Conservation (phyloP, 2,888 invertebrate species). For the Nomada fucata region DNA sequence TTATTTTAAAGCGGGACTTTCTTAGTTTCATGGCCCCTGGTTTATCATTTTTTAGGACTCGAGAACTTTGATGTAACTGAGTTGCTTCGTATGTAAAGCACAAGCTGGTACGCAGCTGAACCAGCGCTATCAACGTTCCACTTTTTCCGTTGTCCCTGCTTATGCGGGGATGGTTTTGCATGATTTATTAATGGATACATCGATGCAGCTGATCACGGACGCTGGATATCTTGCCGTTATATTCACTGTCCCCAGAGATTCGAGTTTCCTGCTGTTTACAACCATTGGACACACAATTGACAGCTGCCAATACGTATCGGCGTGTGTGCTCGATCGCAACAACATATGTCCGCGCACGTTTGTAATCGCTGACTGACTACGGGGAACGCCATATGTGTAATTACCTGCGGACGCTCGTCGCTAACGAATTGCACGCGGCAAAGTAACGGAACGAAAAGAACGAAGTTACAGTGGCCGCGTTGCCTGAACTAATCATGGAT, state of each 20-base stretch:
- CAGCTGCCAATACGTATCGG: constrained; percentile 32
- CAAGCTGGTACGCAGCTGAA: neutral
- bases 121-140: neutral
- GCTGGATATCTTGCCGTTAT: constrained; percentile 22
- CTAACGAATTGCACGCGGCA: neutral
- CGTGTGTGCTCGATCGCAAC: constrained; percentile 11
- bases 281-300: constrained; percentile 43
- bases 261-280: constrained; percentile 34
- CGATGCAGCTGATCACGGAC: neutral
- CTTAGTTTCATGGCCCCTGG: too few species aligned
- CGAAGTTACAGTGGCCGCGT: neutral
- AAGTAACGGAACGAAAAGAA: neutral
- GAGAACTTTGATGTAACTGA: too few species aligned
- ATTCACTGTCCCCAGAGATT: constrained; percentile 25
- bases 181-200: constrained; percentile 11
- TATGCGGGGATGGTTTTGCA: neutral
- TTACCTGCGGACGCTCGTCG: neutral
- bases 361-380: constrained; percentile 3
- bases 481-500: neutral
- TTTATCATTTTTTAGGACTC: too few species aligned
- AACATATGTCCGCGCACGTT: neutral
- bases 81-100: neutral
- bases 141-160: neutral
- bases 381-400: neutral
- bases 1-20: too few species aligned